These are phyloP conservation scores for Alentia gelatinosa DNA, from an alignment of 2,888 invertebrate genomes.

Conservation along the genomic window DNA sequence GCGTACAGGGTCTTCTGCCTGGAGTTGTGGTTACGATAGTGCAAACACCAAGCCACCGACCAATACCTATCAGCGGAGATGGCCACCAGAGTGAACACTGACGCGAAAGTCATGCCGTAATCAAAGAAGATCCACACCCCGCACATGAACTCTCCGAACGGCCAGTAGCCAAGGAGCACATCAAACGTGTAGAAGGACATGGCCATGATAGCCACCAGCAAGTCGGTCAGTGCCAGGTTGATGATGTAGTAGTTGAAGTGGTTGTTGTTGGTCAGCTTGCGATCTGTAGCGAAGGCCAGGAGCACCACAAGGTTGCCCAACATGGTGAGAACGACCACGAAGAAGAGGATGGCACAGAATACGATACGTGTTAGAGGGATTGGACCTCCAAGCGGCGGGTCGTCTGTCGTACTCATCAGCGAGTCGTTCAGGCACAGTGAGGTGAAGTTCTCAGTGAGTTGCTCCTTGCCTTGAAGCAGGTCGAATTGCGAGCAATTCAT, in stretches of 20 bases:
- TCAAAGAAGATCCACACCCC: constrained; percentile 79
- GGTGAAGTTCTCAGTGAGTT: not conserved
- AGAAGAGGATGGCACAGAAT: constrained; percentile 67
- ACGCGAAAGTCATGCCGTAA: constrained; percentile 80
- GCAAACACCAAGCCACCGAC: constrained; percentile 71
- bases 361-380: constrained; percentile 57
- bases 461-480: not conserved
- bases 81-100: constrained; percentile 78
- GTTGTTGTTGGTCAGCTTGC: constrained; percentile 72
- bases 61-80: constrained; percentile 76
- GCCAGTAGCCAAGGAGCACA: constrained; percentile 77
- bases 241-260: constrained; percentile 76
- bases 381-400: not conserved
- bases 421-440: not conserved
- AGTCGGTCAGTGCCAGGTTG: constrained; percentile 73
- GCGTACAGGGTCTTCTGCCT: constrained; percentile 66
- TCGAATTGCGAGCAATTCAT: not conserved
- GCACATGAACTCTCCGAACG: constrained; percentile 77
- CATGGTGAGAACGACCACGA: constrained; percentile 69
- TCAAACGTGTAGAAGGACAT: constrained; percentile 78
- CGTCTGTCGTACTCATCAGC: not conserved
- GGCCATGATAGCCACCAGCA: constrained; percentile 75
- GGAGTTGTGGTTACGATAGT: constrained; percentile 70
- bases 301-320: constrained; percentile 77
- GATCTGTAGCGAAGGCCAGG: constrained; percentile 73